Evolutionary conservation across 2,113 vertebrate species (phyloP).

Genomic region (Atherinomorus stipes): DNA sequence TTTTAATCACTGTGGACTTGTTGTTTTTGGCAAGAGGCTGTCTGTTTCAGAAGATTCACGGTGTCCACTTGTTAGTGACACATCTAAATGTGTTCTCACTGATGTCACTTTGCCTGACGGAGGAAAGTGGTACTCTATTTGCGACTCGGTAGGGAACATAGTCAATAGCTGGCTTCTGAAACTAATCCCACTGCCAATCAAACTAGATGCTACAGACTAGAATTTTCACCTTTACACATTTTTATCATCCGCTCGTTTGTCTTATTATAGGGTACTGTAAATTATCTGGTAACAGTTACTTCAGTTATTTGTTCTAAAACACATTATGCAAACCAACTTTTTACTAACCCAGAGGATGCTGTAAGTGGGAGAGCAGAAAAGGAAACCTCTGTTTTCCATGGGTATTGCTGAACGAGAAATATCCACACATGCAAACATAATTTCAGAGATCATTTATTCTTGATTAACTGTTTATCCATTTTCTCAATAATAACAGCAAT

Average conservation of each 20-base stretch:
- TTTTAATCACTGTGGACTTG: conserved; percentile 58
- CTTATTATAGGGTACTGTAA: neutral
- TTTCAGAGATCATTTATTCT: too few species aligned
- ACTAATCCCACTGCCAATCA: neutral
- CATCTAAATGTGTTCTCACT: conserved; percentile 63
- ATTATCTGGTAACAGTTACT: neutral
- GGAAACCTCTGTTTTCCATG: too few species aligned
- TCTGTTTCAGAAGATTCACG: conserved; percentile 68
- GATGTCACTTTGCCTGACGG: conserved; percentile 31
- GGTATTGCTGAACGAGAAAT: too few species aligned
- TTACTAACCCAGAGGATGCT: too few species aligned
- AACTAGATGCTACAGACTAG: neutral
- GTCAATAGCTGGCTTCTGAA: neutral
- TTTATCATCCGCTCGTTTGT: neutral
- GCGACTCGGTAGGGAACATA: neutral
- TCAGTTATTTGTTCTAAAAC: neutral
- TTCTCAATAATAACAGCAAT: too few species aligned
- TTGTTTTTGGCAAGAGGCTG: conserved; percentile 60
- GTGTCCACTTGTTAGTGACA: conserved; percentile 56
- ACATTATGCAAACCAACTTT: too few species aligned
- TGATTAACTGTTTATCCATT: too few species aligned
- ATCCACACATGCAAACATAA: too few species aligned
- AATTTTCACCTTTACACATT: neutral
- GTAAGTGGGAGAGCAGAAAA: too few species aligned
- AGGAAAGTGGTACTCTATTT: neutral